These are phyloP conservation scores for Helicoverpa armigera DNA, from an alignment of 1,140 invertebrate species.

Conservation along the genomic window DNA sequence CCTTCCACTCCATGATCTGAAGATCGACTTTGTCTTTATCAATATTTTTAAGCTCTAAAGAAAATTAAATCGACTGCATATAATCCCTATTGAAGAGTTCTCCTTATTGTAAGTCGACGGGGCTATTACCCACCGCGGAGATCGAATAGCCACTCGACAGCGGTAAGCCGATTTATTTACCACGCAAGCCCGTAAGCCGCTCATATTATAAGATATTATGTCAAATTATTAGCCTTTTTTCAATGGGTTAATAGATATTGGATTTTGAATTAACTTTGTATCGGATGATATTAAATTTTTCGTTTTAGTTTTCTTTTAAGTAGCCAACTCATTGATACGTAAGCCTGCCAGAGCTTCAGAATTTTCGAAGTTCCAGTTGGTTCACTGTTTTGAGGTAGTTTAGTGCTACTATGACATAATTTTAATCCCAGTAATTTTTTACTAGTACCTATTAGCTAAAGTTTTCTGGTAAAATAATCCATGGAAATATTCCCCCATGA, in stretches of 20 bases:
- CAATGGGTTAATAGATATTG: background rate
- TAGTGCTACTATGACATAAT: too few species aligned
- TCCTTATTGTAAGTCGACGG: slow-evolving; percentile 10
- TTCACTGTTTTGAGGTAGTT: too few species aligned
- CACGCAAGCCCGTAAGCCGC: slow-evolving; percentile 19
- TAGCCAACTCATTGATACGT: too few species aligned
- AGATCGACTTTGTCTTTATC: background rate
- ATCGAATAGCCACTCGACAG: slow-evolving; percentile 8
- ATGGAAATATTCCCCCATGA: too few species aligned
- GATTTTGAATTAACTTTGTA: background rate
- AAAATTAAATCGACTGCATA: slow-evolving; percentile 26
- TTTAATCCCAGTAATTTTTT: too few species aligned
- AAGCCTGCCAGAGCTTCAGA: too few species aligned
- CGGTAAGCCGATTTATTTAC: slow-evolving; percentile 30
- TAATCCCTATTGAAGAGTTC: slow-evolving; percentile 13
- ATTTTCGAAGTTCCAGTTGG: too few species aligned
- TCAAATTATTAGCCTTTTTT: background rate
- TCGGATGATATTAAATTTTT: background rate
- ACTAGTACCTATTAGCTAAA: too few species aligned
- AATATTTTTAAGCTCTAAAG: background rate
- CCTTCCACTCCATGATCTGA: background rate
- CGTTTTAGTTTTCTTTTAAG: background rate
- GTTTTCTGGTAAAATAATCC: too few species aligned
- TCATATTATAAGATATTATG: slow-evolving; percentile 8
- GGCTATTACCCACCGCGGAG: background rate